Percentiles rank a stretch among this genome's conserved stretches.
These are phyloP conservation scores for Halesus radiatus DNA, from an alignment of 1,140 invertebrate species.

Conservation along the genomic window DNA sequence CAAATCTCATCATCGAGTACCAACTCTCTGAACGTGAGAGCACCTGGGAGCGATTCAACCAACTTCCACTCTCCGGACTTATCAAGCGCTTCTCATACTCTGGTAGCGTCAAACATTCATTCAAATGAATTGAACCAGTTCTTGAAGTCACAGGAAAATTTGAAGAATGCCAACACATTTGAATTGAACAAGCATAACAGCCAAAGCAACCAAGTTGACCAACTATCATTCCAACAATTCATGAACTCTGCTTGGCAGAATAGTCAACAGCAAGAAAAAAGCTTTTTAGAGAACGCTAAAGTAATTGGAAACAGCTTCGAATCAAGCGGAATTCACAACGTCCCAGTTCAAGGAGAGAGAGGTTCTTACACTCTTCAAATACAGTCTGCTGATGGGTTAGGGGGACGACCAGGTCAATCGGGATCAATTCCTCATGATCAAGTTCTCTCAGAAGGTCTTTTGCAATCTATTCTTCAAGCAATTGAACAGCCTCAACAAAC, in stretches of 20 bases:
- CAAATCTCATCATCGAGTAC: conserved; percentile 32
- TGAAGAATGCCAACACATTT: conserved; percentile 58
- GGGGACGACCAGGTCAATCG: conserved; percentile 63
- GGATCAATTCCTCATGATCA: conserved; percentile 77
- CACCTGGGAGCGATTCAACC: conserved; percentile 60
- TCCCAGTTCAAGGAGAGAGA: conserved; percentile 74
- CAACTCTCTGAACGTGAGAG: conserved; percentile 55
- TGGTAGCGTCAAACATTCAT: conserved; percentile 57
- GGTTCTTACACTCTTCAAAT: conserved; percentile 82
- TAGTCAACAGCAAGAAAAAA: conserved; percentile 34
- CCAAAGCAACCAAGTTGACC: conserved; percentile 57
- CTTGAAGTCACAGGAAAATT: conserved; percentile 56
- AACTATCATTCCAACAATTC: conserved; percentile 57
- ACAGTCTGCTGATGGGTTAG: conserved; percentile 72
- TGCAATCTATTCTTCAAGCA: conserved; percentile 83
- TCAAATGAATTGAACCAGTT: conserved; percentile 47
- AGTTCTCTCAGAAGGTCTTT: conserved; percentile 80
- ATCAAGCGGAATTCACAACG: conserved; percentile 65
- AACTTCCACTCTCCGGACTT: conserved; percentile 62
- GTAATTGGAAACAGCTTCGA: conserved; percentile 57
- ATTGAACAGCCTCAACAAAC: conserved; percentile 74
- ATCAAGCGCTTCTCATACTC: conserved; percentile 62
- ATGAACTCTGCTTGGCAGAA: conserved; percentile 41
- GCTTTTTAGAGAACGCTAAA: conserved; percentile 57
- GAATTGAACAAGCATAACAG: conserved; percentile 63